Evolutionary conservation across 2,113 vertebrate genomes (phyloP).

Genomic region (Sigmodon hispidus): DNA sequence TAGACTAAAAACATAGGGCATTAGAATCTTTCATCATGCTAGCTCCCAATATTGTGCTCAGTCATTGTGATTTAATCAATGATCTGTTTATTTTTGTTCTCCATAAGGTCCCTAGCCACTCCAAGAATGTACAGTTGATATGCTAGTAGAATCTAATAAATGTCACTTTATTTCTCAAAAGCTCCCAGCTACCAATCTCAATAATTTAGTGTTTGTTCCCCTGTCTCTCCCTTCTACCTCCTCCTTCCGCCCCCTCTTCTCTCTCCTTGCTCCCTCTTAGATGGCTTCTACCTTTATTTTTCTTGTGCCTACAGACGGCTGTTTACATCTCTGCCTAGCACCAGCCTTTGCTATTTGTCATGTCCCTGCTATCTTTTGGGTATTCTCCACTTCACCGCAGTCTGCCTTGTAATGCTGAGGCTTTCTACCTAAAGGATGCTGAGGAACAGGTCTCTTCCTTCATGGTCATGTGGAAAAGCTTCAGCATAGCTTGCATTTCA

Average conservation of each 20-base stretch:
- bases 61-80: conserved; percentile 39
- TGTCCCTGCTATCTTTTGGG: background rate
- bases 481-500: background rate
- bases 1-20: background rate
- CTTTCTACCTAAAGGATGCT: background rate
- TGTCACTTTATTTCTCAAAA: conserved; percentile 58
- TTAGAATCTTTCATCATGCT: conserved; percentile 16
- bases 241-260: no score
- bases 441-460: background rate
- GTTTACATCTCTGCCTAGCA: background rate
- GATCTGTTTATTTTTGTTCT: conserved; percentile 45
- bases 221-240: no score
- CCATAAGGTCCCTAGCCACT: conserved; percentile 16
- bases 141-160: conserved; percentile 32
- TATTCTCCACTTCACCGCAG: background rate
- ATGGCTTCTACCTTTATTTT: background rate
- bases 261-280: background rate
- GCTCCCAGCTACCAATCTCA: background rate
- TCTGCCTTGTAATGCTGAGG: background rate
- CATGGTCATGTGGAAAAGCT: background rate
- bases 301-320: background rate
- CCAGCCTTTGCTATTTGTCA: background rate
- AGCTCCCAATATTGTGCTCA: background rate
- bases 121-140: background rate
- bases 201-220: background rate